Percentiles rank a stretch among this genome's conserved stretches.
Conservation (phyloP, 1,140 invertebrate species). For the Rhopalosiphum padi region DNA sequence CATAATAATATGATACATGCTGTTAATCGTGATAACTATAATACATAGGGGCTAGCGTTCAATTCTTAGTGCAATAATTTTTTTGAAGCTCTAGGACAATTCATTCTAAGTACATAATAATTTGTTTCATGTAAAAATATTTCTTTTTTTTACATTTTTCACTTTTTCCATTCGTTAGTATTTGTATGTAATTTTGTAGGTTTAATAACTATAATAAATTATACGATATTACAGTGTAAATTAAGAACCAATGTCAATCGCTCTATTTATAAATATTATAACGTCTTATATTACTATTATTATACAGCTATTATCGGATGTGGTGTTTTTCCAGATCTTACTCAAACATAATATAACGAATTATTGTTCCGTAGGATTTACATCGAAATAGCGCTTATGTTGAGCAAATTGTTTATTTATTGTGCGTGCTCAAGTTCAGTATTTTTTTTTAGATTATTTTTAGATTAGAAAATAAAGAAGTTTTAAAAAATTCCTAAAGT, state of each 20-base stretch:
- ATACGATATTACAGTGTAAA: not conserved
- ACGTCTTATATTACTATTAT: not conserved
- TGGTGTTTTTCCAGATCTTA: not conserved
- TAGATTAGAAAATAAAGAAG: not conserved
- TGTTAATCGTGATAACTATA: no score
- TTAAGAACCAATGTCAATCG: not conserved
- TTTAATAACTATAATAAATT: not conserved
- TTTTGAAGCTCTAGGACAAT: no score
- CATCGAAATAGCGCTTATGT: not conserved
- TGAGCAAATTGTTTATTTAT: not conserved
- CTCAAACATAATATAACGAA: not conserved
- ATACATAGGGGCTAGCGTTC: not conserved
- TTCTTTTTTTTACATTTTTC: not conserved
- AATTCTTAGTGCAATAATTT: not conserved
- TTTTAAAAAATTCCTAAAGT: not conserved
- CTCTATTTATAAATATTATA: not conserved
- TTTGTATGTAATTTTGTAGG: not conserved
- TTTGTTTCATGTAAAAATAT: not conserved
- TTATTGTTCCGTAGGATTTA: not conserved
- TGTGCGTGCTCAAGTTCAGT: not conserved
- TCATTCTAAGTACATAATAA: not conserved
- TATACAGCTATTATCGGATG: not conserved
- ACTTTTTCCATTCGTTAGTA: not conserved
- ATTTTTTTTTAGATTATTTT: not conserved
- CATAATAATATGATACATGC: no score